Evolutionary conservation across 2,888 invertebrate genomes (phyloP).

Genomic region (Chirona hameri): DNA sequence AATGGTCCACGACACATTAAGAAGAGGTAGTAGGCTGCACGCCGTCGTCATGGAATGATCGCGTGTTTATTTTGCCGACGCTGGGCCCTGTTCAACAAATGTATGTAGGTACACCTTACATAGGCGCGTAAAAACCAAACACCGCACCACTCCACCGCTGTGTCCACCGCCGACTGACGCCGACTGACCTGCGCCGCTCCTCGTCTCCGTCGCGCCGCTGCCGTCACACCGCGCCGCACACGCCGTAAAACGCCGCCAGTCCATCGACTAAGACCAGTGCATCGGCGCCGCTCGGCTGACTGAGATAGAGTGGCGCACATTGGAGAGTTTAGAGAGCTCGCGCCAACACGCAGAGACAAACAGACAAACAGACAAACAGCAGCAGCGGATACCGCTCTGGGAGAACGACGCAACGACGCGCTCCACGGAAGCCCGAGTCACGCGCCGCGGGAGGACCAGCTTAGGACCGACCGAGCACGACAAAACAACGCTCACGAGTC

Average conservation of each 20-base stretch:
- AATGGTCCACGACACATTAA: too few relatives aligned
- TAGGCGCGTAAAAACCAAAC: slow-evolving; percentile 7
- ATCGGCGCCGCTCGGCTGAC: background rate
- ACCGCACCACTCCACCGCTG: background rate
- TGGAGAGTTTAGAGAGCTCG: too few relatives aligned
- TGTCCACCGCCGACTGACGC: background rate
- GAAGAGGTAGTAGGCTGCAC: too few relatives aligned
- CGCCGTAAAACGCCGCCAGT: background rate
- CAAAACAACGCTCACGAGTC: background rate
- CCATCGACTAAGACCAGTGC: background rate
- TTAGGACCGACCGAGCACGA: background rate
- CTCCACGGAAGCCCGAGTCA: too few relatives aligned
- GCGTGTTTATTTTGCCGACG: background rate
- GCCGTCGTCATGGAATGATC: background rate
- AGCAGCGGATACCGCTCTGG: background rate
- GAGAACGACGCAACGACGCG: background rate
- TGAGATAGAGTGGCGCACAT: too few relatives aligned
- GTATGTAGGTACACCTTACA: background rate
- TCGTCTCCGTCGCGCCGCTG: background rate
- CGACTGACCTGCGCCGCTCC: background rate
- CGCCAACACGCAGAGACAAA: too few relatives aligned
- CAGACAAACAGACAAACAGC: background rate
- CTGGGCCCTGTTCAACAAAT: background rate
- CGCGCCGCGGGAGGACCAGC: background rate
- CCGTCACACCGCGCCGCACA: background rate